Percentiles rank a stretch among this genome's conserved stretches.
Conservation (phyloP, 1,140 invertebrate genomes). For the Saccostrea glomerata region DNA sequence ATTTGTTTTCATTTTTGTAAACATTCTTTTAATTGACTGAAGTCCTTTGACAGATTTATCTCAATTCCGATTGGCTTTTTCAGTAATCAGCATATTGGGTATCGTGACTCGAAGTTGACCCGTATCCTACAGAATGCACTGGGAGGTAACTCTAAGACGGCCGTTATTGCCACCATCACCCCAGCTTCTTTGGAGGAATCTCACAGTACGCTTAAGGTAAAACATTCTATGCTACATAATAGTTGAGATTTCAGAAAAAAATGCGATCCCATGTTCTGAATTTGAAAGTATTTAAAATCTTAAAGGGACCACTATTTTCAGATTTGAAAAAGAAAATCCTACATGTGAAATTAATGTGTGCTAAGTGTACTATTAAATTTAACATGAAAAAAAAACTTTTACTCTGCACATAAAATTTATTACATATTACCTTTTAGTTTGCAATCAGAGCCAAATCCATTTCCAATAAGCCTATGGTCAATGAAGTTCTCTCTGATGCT, state of each 20-base stretch:
- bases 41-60: not conserved
- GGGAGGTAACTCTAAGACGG: slow-evolving; percentile 84
- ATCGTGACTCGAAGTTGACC: slow-evolving; percentile 83
- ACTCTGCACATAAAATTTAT: not conserved
- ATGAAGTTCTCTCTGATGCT: slow-evolving; percentile 80
- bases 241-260: no score
- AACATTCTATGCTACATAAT: not conserved
- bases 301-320: no score
- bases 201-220: slow-evolving; percentile 81
- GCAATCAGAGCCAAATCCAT: slow-evolving; percentile 83
- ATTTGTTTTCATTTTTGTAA: no score
- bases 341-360: no score
- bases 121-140: slow-evolving; percentile 83
- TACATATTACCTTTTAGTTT: slow-evolving; percentile 77
- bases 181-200: slow-evolving; percentile 84
- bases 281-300: no score
- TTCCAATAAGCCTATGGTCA: slow-evolving; percentile 81
- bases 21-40: not conserved
- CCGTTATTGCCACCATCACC: slow-evolving; percentile 83
- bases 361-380: no score
- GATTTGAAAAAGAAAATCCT: no score
- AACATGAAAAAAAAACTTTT: no score
- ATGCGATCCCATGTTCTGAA: no score
- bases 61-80: slow-evolving; percentile 18
- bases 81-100: slow-evolving; percentile 75